Percentiles rank a stretch among this genome's conserved stretches.
phyloP scores from a whole-genome alignment of 2,888 invertebrate species.

The Acanthococcus lagerstroemiae region DNA sequence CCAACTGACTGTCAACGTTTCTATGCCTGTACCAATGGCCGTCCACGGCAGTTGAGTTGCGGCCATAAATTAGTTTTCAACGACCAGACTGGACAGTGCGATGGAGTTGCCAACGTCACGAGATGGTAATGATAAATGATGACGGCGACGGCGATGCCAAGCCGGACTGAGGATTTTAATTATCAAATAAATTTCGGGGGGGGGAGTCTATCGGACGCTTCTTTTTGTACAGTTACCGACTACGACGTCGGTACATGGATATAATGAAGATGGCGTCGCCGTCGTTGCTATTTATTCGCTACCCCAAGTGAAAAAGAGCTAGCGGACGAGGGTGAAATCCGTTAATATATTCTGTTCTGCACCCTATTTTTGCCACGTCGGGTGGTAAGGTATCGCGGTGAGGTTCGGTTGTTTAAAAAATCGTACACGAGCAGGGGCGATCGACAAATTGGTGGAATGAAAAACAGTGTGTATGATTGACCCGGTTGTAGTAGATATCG shows the following conservation, averaged over 20 bases:
- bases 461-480: too few relatives aligned
- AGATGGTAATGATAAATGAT: conserved; percentile 55
- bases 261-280: background rate
- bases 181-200: too few relatives aligned
- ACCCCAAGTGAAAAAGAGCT: background rate
- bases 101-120: conserved; percentile 65
- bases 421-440: too few relatives aligned
- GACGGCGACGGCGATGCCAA: too few relatives aligned
- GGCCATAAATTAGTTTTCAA: conserved; percentile 69
- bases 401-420: too few relatives aligned
- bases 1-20: conserved; percentile 61
- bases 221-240: background rate
- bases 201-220: too few relatives aligned
- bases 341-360: conserved; percentile 9
- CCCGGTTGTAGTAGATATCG: too few relatives aligned
- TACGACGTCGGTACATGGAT: conserved; percentile 1
- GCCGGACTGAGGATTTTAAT: too few relatives aligned
- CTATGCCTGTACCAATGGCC: conserved; percentile 61
- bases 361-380: conserved; percentile 4
- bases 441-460: too few relatives aligned
- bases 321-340: conserved; percentile 12
- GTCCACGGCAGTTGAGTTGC: conserved; percentile 65
- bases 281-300: background rate
- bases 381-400: too few relatives aligned
- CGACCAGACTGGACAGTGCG: conserved; percentile 58